Base-by-base conservation (phyloP, 2,797 vertebrate species). In the Leptatherina wallacei region DNA sequence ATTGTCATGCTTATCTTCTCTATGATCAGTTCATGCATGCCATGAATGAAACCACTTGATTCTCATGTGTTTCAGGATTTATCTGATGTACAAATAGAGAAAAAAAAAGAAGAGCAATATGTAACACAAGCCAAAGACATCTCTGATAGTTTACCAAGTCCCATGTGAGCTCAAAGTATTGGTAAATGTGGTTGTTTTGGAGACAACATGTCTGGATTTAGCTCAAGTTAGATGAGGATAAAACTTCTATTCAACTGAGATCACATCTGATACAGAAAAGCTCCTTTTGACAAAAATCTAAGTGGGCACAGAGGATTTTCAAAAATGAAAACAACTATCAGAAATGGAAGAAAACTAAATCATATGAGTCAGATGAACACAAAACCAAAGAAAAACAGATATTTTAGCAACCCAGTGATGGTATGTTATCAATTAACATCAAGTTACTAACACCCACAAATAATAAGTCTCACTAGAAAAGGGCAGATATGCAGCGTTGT, bases 1-100 rank as follows among this genome's bases (percentile, higher is more conserved):
- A 44, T 2, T 35, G 69, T 69, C 44, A 61, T 12, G 33, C 77
- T 77, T 30, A 10, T 10, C 44, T 61, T 74, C 69, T 57, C 66
- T 75, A 30, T 54, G 54, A 61, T 66, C 18, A 2, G 29, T 69
- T 82, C 62, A 82, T 1, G 35, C 65, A 71, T 69, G 67, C 44
- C 27, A 29, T 33, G 55, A 82, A 71, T 58, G 51, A 66, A 76
- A 80, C 32, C 65, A 71, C 70, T 73, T 80, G 58, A 86, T 78
- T 77, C 57, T 75, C 75, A 74, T 67, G 79, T 78, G 75, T 81
- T 75, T 77, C 29, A 59, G 61, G 24, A 71, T 71, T 82, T 65
- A 61, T 69, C 56, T 63, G 77, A 74, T 69, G 66, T 29, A 61
- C 20, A 14, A 44, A 59, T n/a, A 8, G 10, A 16, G 29, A 51